Base-by-base conservation (phyloP, 2,113 vertebrate species). In the Pristiophorus japonicus region DNA sequence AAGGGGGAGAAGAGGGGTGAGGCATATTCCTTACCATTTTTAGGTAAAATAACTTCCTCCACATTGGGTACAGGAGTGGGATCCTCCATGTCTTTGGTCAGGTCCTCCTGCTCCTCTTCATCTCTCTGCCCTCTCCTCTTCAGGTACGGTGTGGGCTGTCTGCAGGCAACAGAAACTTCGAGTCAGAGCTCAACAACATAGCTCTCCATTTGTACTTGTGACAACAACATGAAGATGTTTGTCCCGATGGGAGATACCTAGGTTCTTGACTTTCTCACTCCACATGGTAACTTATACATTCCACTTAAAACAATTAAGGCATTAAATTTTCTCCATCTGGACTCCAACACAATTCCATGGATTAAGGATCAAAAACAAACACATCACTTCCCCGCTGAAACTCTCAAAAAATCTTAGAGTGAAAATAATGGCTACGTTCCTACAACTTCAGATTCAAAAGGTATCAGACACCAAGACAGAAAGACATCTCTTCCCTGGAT, bases 1-100 rank as follows among this genome's bases (percentile, higher is more conserved):
- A 1, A 4, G 30, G 55, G 59, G 59, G n/a, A 16, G 0, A 8
- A 63, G 10, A 4, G 51, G 2, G 51, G 51, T 51, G 18, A 62
- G 34, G 42, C n/a, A 6, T 22, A 85, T 94, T 73, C 96, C 96
- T 51, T 96, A 99, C 99, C 98, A 95, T 98, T 99, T 96, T 99
- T 99, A 81, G 99, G 98, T 96, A 99, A 97, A 65, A 98, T 97
- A 95, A 99, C 98, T 97, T 99, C 99, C 95, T 99, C 99, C 97
- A 99, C 98, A 96, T 99, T 99, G 45, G 99, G 99, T 5, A 99
- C 99, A 0, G 99, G 98, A 0, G 98, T 99, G 20, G 99, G 99
- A 96, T 99, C 99, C 95, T 99, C 99, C 98, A 99, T 97, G 96
- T 99, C 99, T 97, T 99, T 99, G 34, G 98, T 99, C 90, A 99